Percentiles rank a stretch among this genome's conserved stretches.
Evolutionary conservation across 2,797 vertebrate species (phyloP).

Genomic region (Oryzias dopingdopingensis): DNA sequence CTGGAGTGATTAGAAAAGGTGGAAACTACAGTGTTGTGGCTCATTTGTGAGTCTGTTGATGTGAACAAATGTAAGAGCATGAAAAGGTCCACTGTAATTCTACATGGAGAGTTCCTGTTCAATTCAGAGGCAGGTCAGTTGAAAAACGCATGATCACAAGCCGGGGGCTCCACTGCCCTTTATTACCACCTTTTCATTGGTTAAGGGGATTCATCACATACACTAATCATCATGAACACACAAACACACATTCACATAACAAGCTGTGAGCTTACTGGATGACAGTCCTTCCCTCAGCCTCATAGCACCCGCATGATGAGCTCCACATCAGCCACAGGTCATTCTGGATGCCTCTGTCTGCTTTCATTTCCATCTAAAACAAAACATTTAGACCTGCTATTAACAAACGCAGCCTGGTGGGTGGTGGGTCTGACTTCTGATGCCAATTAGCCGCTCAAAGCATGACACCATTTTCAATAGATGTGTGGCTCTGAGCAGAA

Average conservation of each 20-base stretch:
- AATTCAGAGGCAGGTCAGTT: slow-evolving; percentile 21
- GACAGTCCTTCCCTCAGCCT: slow-evolving; percentile 35
- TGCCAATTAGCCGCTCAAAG: slow-evolving; percentile 45
- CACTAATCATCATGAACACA: slow-evolving; percentile 9
- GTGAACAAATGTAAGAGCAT: slow-evolving; percentile 9
- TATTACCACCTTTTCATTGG: slow-evolving; percentile 42
- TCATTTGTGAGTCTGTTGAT: not conserved
- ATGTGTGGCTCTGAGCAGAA: slow-evolving; percentile 41
- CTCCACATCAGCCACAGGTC: slow-evolving; percentile 36
- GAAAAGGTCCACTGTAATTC: not conserved
- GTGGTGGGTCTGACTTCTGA: slow-evolving; percentile 48
- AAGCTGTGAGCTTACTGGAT: slow-evolving; percentile 37
- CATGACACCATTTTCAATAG: slow-evolving; percentile 34
- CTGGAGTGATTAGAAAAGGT: no score
- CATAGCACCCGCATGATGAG: slow-evolving; percentile 28
- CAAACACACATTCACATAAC: slow-evolving; percentile 14
- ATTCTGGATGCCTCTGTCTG: slow-evolving; percentile 33
- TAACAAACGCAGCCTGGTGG: slow-evolving; percentile 14
- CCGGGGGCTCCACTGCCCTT: slow-evolving; percentile 30
- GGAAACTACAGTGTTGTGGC: no score
- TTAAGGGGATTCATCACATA: slow-evolving; percentile 49
- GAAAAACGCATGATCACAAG: slow-evolving; percentile 20
- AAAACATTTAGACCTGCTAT: slow-evolving; percentile 6
- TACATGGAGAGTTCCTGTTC: not conserved
- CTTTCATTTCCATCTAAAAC: slow-evolving; percentile 24